Base-by-base conservation (phyloP, 2,888 invertebrate species). In the Eristalinus aeneus region DNA sequence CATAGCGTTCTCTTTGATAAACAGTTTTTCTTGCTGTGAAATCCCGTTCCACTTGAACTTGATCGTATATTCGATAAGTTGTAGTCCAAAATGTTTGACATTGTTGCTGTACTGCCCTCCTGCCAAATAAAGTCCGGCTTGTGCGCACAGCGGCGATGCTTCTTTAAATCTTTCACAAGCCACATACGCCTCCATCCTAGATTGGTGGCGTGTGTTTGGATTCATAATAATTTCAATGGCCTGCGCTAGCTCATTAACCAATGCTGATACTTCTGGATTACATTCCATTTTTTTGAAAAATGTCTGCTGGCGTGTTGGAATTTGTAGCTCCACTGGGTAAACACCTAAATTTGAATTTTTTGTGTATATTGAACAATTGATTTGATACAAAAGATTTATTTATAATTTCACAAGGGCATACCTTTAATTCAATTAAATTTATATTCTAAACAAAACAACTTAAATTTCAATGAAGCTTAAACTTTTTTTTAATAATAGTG, bases 11-110 rank as follows among this genome's bases (percentile, higher is more conserved):
- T 97, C 97, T 81, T 98, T 98, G 79, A 98, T 97, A 90, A 96
- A 97, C 81, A 97, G 93, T 92, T 98, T 98, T 90, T 98, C 97
- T 74, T 95, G 95, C 89, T 96, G 96, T 4, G 96, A 95, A 90
- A 98, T 97, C 89, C 96, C 96, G 81, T 97, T 97, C 98, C 98
- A 98, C 81, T 97, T 94, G 90, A 97, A 98, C 93, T 97, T 98
- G 32, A 98, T 96, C 71, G 97, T 97, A 90, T 98, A 96, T 91
- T 98, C 98, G 94, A 99, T 96, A 0, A 98, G 93, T 90, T 98
- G 98, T 0, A 98, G 93, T 0, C 98, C 98, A 93, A 98, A 98
- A 91, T 98, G 98, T 75, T 97, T 95, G 0, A 97, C 96, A 76
- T 97, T 95, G 46, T 96, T 94, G 9, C 96, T 96, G 90, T 96